A percentile compares a stretch with the other conserved stretches of the same genome.
These are phyloP conservation scores for Phania funesta DNA, from an alignment of 2,888 invertebrate species.

Conservation along the genomic window DNA sequence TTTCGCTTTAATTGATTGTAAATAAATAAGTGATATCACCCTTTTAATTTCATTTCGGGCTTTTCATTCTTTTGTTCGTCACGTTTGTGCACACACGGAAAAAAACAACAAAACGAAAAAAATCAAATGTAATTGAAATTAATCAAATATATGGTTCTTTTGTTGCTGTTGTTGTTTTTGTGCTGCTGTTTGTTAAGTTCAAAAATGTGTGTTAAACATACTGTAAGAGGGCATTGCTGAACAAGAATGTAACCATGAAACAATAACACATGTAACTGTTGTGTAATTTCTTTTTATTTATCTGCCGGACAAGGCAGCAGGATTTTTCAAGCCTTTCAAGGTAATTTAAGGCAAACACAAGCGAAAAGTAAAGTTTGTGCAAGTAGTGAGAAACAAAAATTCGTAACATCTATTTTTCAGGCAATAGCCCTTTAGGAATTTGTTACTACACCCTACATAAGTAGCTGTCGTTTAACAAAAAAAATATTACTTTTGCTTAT, in stretches of 20 bases:
- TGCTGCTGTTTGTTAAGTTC: background rate
- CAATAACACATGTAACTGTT: background rate
- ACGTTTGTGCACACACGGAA: background rate
- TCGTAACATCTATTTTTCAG: too few relatives aligned
- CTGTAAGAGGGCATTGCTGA: background rate
- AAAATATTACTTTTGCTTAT: too few relatives aligned
- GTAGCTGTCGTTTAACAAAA: too few relatives aligned
- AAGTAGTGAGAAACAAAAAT: background rate
- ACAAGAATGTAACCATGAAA: background rate
- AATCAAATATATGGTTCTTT: slow-evolving; percentile 11
- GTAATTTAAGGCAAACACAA: background rate
- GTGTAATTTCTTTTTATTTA: background rate
- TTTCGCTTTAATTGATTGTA: slow-evolving; percentile 33
- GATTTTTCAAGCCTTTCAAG: background rate
- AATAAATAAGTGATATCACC: slow-evolving; percentile 8
- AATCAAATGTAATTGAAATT: slow-evolving; percentile 19
- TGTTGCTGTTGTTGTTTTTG: background rate
- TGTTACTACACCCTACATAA: too few relatives aligned
- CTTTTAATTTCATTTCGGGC: background rate
- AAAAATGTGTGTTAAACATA: slow-evolving; percentile 2
- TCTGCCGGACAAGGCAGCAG: background rate
- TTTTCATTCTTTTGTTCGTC: background rate
- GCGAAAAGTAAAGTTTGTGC: background rate
- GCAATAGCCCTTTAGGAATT: too few relatives aligned
- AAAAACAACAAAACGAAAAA: background rate